Evolutionary conservation across 2,113 vertebrate genomes (phyloP).

Genomic region (Hassar affinis): DNA sequence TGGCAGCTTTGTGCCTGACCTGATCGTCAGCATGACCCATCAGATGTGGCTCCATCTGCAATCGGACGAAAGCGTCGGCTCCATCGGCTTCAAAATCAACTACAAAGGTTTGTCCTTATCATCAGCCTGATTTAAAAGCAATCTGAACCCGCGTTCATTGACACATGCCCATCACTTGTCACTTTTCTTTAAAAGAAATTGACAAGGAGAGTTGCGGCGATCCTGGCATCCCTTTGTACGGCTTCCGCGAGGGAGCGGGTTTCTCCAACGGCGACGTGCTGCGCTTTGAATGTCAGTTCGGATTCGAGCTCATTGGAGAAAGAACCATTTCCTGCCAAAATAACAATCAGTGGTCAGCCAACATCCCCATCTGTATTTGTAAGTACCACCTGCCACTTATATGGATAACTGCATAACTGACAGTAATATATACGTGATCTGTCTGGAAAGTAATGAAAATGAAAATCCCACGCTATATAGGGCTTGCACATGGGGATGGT

Average conservation of each 20-base stretch:
- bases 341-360: slow-evolving; percentile 99
- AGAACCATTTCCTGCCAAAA: slow-evolving; percentile 95
- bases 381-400: slow-evolving; percentile 66
- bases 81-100: slow-evolving; percentile 98
- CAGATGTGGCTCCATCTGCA: slow-evolving; percentile 99
- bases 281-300: slow-evolving; percentile 96
- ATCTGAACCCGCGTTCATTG: not conserved
- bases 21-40: slow-evolving; percentile 95
- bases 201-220: slow-evolving; percentile 97
- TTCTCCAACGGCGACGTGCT: slow-evolving; percentile 93
- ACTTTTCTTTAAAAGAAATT: slow-evolving; percentile 77
- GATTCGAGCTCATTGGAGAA: slow-evolving; percentile 97
- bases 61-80: slow-evolving; percentile 96
- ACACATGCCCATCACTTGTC: not conserved
- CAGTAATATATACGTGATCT: too few relatives aligned
- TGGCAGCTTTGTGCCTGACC: slow-evolving; percentile 94
- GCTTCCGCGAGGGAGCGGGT: slow-evolving; percentile 90
- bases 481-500: too few relatives aligned
- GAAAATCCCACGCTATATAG: too few relatives aligned
- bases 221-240: slow-evolving; percentile 92
- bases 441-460: too few relatives aligned
- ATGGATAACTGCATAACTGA: not conserved
- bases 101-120: slow-evolving; percentile 85
- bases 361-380: slow-evolving; percentile 99
- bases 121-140: not conserved